Evolutionary conservation across 1,140 invertebrate species (phyloP).

Genomic region (Brachionus manjavacas): DNA sequence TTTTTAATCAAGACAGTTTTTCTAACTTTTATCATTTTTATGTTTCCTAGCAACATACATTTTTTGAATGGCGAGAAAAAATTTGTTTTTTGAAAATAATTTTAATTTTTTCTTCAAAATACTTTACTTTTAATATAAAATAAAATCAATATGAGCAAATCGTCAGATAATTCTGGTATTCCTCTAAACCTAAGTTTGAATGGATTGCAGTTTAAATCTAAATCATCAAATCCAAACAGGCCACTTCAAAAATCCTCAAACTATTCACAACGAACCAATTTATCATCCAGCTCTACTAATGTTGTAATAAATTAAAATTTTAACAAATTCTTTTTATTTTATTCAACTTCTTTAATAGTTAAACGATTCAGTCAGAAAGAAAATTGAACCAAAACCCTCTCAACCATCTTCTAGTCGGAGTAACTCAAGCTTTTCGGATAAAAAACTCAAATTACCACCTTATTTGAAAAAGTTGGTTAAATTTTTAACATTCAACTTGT

Average conservation of each 20-base stretch:
- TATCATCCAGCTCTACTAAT: conserved; percentile 14
- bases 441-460: conserved; percentile 4
- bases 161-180: not conserved
- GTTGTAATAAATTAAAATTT: not conserved
- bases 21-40: not conserved
- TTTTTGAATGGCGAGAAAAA: not conserved
- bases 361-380: not conserved
- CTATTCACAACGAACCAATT: not conserved
- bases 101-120: not conserved
- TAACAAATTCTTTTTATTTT: not conserved
- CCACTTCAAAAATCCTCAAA: not conserved
- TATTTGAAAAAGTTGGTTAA: not conserved
- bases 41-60: not conserved
- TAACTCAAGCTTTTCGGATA: not conserved
- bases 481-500: not conserved
- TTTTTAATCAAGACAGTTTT: not conserved
- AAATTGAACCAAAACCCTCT: not conserved
- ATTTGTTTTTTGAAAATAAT: not conserved
- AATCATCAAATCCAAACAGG: not conserved
- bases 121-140: not conserved
- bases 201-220: not conserved
- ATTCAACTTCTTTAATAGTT: not conserved
- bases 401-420: not conserved
- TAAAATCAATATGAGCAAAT: not conserved
- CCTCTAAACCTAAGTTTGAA: conserved; percentile 25